Evolutionary conservation across 2,113 vertebrate species (phyloP).

Genomic region (Carassius gibelio): DNA sequence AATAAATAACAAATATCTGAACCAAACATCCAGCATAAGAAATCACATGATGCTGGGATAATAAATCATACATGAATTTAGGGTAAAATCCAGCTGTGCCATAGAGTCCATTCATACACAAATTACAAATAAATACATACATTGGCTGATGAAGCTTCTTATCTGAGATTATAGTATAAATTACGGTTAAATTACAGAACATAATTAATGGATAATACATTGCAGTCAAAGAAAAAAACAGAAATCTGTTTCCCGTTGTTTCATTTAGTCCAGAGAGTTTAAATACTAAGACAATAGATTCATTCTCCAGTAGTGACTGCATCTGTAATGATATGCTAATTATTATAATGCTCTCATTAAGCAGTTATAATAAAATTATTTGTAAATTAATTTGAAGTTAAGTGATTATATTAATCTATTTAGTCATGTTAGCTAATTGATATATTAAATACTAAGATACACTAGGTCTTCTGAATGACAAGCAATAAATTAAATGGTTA

Average conservation of each 20-base stretch:
- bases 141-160: slow-evolving; percentile 55
- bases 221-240: slow-evolving; percentile 44
- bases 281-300: slow-evolving; percentile 31
- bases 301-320: slow-evolving; percentile 27
- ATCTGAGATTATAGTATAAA: slow-evolving; percentile 29
- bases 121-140: slow-evolving; percentile 67
- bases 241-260: slow-evolving; percentile 37
- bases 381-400: too few species aligned
- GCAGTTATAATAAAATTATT: too few species aligned
- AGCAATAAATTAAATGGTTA: too few species aligned
- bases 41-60: slow-evolving; percentile 31
- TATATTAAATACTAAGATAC: too few species aligned
- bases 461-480: too few species aligned
- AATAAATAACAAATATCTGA: slow-evolving; percentile 58
- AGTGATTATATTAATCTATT: too few species aligned
- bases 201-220: slow-evolving; percentile 48
- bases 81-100: slow-evolving; percentile 65
- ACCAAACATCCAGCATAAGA: slow-evolving; percentile 51
- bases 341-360: too few species aligned
- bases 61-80: slow-evolving; percentile 54
- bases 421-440: too few species aligned
- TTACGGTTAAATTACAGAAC: slow-evolving; percentile 45
- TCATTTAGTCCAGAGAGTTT: slow-evolving; percentile 46
- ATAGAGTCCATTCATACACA: slow-evolving; percentile 64
- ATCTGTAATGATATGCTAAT: not conserved